Percentiles rank a stretch among this genome's conserved stretches.
Evolutionary conservation across 2,888 invertebrate species (phyloP).

Genomic region (Caenorhabditis sp.): DNA sequence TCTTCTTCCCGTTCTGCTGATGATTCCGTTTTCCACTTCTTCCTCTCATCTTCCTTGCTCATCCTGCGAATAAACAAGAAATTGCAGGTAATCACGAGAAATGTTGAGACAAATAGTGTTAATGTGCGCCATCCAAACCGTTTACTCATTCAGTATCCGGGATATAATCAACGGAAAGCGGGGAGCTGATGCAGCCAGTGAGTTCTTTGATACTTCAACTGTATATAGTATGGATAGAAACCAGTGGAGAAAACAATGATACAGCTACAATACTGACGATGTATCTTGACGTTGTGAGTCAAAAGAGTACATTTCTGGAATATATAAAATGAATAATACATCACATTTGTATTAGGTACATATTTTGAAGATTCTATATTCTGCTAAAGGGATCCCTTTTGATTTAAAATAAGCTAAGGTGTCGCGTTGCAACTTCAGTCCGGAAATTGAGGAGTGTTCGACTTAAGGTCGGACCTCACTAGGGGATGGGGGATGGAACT

Average conservation of each 20-base stretch:
- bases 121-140: conserved; percentile 60
- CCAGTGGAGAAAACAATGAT: neutral
- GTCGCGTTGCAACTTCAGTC: too few relatives aligned
- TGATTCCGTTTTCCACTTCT: conserved; percentile 1
- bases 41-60: neutral
- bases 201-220: conserved; percentile 22
- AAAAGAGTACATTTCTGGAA: conserved; percentile 2
- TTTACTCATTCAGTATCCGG: conserved; percentile 73
- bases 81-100: conserved; percentile 65
- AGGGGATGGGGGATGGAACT: too few relatives aligned
- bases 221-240: conserved; percentile 20
- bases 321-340: neutral
- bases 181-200: conserved; percentile 64
- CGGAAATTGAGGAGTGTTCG: too few relatives aligned
- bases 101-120: conserved; percentile 65
- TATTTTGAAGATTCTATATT: too few relatives aligned
- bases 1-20: conserved; percentile 22
- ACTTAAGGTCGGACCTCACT: too few relatives aligned
- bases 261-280: conserved; percentile 15
- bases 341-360: neutral
- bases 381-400: too few relatives aligned
- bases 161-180: conserved; percentile 73
- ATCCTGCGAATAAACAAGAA: conserved; percentile 11
- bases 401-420: too few relatives aligned
- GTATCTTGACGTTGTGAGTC: neutral